Conservation (phyloP, 2,113 vertebrate species). For the Fukomys damarensis region DNA sequence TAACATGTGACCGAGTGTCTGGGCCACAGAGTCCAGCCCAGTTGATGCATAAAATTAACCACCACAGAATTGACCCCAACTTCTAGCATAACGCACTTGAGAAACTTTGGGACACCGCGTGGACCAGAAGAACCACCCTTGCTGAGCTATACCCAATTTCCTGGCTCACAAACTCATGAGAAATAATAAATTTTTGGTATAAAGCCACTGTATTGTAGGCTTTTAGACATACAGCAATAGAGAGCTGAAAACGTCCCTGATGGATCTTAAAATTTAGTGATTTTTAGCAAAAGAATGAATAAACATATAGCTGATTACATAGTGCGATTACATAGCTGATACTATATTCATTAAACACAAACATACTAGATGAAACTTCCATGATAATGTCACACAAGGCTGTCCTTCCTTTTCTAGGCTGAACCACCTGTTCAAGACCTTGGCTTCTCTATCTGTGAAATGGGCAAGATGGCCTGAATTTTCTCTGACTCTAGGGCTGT, state of each 20-base stretch:
- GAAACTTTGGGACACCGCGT: neutral
- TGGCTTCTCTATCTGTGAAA: slow-evolving; percentile 31
- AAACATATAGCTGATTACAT: neutral
- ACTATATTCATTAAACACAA: neutral
- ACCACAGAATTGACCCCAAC: neutral
- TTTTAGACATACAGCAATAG: neutral
- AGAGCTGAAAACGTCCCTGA: neutral
- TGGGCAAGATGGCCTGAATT: neutral
- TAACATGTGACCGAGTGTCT: neutral
- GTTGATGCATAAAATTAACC: neutral
- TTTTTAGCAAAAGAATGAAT: neutral
- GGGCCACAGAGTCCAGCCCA: neutral
- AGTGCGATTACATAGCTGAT: neutral
- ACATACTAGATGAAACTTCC: neutral
- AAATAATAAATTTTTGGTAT: neutral
- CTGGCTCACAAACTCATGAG: neutral
- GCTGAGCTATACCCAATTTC: neutral
- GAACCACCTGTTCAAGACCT: neutral
- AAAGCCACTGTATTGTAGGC: neutral
- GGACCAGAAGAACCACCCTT: neutral
- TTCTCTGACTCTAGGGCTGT: neutral
- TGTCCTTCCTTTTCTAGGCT: neutral
- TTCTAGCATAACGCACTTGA: neutral
- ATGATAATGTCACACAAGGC: neutral
- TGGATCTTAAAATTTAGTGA: neutral